Percentiles rank a stretch among this genome's conserved stretches.
These are phyloP conservation scores for Tetramorium alpestre DNA, from an alignment of 1,140 invertebrate species.

Conservation along the genomic window DNA sequence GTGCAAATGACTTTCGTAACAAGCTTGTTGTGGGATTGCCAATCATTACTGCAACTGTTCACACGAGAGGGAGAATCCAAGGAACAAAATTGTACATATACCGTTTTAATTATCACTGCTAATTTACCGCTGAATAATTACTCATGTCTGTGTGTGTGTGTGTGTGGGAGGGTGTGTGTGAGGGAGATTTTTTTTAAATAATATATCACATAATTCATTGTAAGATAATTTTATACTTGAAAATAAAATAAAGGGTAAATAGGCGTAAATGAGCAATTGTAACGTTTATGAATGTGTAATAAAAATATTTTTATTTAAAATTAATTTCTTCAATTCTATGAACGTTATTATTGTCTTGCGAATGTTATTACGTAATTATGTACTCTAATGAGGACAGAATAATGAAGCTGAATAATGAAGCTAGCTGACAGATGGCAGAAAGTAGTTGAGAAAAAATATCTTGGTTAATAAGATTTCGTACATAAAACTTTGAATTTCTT, in stretches of 20 bases:
- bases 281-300: slow-evolving; percentile 1
- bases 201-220: neutral
- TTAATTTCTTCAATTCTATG: neutral
- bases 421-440: neutral
- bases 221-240: slow-evolving; percentile 12
- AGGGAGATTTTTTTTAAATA: neutral
- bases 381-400: neutral
- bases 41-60: neutral
- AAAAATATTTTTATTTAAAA: slow-evolving; percentile 65
- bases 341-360: neutral
- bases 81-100: slow-evolving; percentile 9
- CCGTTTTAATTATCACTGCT: neutral
- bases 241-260: neutral
- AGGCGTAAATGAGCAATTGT: neutral
- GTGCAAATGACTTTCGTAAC: slow-evolving; percentile 18
- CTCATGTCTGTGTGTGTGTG: neutral
- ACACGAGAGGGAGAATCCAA: neutral
- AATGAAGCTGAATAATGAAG: neutral
- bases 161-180: neutral
- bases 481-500: neutral
- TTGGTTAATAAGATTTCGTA: neutral
- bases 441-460: neutral
- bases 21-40: neutral
- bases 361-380: neutral
- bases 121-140: slow-evolving; percentile 1